Percentiles rank a stretch among this genome's conserved stretches.
phyloP scores from a whole-genome alignment of 2,888 invertebrate species.

The Cistogaster globosa region DNA sequence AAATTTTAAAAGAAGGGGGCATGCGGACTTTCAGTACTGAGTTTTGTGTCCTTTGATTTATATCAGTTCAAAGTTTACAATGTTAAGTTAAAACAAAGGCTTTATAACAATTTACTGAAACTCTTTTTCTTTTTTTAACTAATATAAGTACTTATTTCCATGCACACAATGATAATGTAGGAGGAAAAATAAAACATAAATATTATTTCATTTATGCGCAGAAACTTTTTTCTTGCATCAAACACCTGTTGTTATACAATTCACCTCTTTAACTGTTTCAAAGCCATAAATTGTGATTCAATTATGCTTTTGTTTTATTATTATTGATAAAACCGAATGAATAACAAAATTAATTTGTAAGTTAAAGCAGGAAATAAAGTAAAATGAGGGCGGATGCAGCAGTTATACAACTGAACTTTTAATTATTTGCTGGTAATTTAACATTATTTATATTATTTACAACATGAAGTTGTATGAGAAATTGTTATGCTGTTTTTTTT shows the following conservation, averaged over 20 bases:
- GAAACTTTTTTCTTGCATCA: background rate
- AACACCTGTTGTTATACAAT: conserved; percentile 37
- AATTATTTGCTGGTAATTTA: conserved; percentile 23
- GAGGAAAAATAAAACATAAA: background rate
- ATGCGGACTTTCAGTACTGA: too few species aligned
- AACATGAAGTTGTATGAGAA: too few species aligned
- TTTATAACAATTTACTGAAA: too few species aligned
- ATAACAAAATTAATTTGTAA: conserved; percentile 21
- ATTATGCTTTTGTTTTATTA: background rate
- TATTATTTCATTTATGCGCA: conserved; percentile 9
- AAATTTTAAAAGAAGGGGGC: too few species aligned
- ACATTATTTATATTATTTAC: background rate
- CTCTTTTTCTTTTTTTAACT: too few species aligned
- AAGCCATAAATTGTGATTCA: background rate
- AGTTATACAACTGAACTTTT: conserved; percentile 6
- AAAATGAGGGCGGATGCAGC: conserved; percentile 8
- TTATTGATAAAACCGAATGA: conserved; percentile 3
- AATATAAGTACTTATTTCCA: too few species aligned
- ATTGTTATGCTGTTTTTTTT: too few species aligned
- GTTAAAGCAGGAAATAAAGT: conserved; percentile 11
- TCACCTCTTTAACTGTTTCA: conserved; percentile 5
- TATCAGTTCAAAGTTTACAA: too few species aligned
- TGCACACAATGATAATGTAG: too few species aligned
- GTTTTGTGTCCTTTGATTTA: too few species aligned
- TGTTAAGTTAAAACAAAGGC: too few species aligned